These are phyloP conservation scores for Enteromius thamalakanensis DNA, from an alignment of 2,797 vertebrate genomes.

Conservation along the genomic window DNA sequence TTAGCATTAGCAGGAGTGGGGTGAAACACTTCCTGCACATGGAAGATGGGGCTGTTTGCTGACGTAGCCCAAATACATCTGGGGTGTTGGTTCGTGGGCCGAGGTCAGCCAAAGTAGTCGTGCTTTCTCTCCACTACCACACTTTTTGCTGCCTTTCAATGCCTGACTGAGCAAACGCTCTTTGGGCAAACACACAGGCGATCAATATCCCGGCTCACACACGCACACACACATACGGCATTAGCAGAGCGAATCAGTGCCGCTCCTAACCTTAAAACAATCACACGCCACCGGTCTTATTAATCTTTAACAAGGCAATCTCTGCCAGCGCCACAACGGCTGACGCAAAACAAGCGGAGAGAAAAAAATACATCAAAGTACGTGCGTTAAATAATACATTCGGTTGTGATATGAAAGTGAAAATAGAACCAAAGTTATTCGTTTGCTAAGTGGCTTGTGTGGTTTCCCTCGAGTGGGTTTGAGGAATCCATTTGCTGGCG, in stretches of 20 bases:
- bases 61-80: conserved; percentile 49
- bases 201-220: conserved; percentile 67
- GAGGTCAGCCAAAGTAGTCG: conserved; percentile 55
- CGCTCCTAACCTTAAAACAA: conserved; percentile 58
- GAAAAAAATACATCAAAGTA: conserved; percentile 63
- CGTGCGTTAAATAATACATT: conserved; percentile 69
- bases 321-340: conserved; percentile 58
- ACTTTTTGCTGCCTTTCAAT: conserved; percentile 43
- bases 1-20: conserved; percentile 41
- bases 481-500: conserved; percentile 63
- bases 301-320: conserved; percentile 75
- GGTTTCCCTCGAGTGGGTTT: conserved; percentile 55
- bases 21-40: conserved; percentile 44
- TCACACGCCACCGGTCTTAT: conserved; percentile 62
- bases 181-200: conserved; percentile 65
- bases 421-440: conserved; percentile 61
- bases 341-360: conserved; percentile 61
- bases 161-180: conserved; percentile 64
- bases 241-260: conserved; percentile 54
- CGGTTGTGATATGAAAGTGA: conserved; percentile 54
- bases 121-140: conserved; percentile 46
- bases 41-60: conserved; percentile 50
- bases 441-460: conserved; percentile 57
- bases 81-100: conserved; percentile 48
- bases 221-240: conserved; percentile 50